A percentile compares a stretch with the other conserved stretches of the same genome.
These are phyloP conservation scores for Oxystoma pomonae DNA, from an alignment of 2,888 invertebrate species.

Conservation along the genomic window DNA sequence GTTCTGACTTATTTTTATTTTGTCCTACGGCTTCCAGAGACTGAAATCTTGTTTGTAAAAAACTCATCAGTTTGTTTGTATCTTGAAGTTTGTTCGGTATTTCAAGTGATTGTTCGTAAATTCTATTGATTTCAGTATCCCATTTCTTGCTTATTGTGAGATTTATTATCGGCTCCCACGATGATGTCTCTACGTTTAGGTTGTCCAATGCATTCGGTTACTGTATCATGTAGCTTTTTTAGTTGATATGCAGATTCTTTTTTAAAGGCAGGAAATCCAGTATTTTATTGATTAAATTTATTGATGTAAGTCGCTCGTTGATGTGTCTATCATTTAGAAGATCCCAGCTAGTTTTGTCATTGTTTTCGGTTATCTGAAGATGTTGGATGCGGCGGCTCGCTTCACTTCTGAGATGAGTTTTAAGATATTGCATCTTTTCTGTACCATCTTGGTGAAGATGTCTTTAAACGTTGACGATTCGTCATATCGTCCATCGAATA, in stretches of 20 bases:
- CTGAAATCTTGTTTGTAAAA: neutral
- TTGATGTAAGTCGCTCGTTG: slow-evolving; percentile 9
- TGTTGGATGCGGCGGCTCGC: slow-evolving; percentile 13
- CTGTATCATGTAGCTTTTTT: slow-evolving; percentile 8
- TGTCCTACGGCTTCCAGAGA: neutral
- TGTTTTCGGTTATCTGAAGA: slow-evolving; percentile 8
- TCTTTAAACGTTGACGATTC: slow-evolving; percentile 6
- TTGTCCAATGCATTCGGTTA: slow-evolving; percentile 10
- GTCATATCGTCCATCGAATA: neutral
- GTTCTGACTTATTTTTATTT: neutral
- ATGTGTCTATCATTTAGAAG: slow-evolving; percentile 5
- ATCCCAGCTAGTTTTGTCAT: slow-evolving; percentile 7
- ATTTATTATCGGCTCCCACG: neutral
- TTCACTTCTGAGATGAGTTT: slow-evolving; percentile 11
- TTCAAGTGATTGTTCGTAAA: slow-evolving; percentile 1
- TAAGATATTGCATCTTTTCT: slow-evolving; percentile 14
- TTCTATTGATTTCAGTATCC: neutral
- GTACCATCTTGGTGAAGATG: neutral
- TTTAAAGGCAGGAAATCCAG: neutral
- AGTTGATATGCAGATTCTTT: neutral
- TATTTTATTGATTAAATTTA: slow-evolving; percentile 3
- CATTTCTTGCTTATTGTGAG: slow-evolving; percentile 1
- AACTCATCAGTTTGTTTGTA: neutral
- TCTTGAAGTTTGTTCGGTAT: neutral
- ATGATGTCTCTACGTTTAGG: slow-evolving; percentile 4